Conservation (phyloP, 2,797 vertebrate species). For the Muraenolepis orangiensis region DNA sequence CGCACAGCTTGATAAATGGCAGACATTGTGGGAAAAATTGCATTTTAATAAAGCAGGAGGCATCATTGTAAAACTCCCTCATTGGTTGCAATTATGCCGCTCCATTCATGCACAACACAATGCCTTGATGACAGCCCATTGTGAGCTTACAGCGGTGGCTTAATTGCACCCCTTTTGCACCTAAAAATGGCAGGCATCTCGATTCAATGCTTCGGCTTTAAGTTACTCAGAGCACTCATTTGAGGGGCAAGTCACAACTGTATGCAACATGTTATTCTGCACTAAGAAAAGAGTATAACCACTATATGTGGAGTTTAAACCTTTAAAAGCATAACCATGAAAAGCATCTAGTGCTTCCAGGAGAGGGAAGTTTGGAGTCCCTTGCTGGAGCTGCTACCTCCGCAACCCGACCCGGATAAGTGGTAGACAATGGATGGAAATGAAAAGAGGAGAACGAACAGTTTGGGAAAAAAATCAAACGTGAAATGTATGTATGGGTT, state of each 20-base stretch:
- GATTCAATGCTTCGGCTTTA: conserved; percentile 47
- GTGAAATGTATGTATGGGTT: no score
- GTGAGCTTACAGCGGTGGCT: conserved; percentile 62
- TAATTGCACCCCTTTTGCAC: conserved; percentile 69
- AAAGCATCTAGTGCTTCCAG: no score
- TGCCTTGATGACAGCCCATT: conserved; percentile 68
- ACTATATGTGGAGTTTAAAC: background rate
- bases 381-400: no score
- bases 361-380: background rate
- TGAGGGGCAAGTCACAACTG: conserved; percentile 27
- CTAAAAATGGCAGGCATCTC: conserved; percentile 59
- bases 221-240: conserved; percentile 16
- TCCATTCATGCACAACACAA: conserved; percentile 72
- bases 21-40: conserved; percentile 59
- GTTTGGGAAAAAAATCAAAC: no score
- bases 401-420: no score
- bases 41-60: conserved; percentile 73
- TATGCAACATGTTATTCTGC: conserved; percentile 34
- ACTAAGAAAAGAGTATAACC: background rate
- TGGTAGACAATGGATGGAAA: no score
- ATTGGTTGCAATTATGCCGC: conserved; percentile 68
- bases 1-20: conserved; percentile 63
- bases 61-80: conserved; percentile 68
- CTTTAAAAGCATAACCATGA: no score
- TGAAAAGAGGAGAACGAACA: no score